These are phyloP conservation scores for Brachionus manjavacas DNA, from an alignment of 1,140 invertebrate species.

Conservation along the genomic window DNA sequence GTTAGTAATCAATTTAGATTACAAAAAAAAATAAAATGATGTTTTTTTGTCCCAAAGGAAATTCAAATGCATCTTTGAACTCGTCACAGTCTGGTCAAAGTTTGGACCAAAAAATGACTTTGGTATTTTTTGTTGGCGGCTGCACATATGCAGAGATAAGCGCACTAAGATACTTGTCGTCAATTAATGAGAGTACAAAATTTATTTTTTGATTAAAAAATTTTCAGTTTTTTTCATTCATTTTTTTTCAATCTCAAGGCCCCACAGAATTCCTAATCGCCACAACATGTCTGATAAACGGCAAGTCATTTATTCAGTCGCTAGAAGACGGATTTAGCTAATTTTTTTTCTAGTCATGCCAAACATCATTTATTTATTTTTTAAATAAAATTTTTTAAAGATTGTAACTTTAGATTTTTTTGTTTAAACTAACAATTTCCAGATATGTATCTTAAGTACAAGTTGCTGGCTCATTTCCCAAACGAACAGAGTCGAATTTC, in stretches of 20 bases:
- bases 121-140: slow-evolving; percentile 91
- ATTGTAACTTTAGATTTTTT: slow-evolving; percentile 4
- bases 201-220: slow-evolving; percentile 45
- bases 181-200: slow-evolving; percentile 74
- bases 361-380: background rate
- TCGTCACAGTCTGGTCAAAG: slow-evolving; percentile 47
- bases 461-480: background rate
- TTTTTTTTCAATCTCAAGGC: background rate
- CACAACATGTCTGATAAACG: slow-evolving; percentile 33
- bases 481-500: background rate
- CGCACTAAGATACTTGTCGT: slow-evolving; percentile 79
- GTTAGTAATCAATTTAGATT: slow-evolving; percentile 44
- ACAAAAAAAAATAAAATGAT: background rate
- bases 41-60: slow-evolving; percentile 47
- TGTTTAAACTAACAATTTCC: background rate
- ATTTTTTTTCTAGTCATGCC: background rate
- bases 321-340: background rate
- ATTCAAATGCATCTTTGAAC: slow-evolving; percentile 55
- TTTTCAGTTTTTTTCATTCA: background rate
- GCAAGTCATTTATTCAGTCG: slow-evolving; percentile 17
- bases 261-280: background rate
- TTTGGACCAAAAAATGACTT: slow-evolving; percentile 64
- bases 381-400: background rate
- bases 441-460: background rate
- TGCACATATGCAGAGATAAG: slow-evolving; percentile 92